phyloP scores from a whole-genome alignment of 2,113 vertebrate genomes.

The Alouatta palliata region DNA sequence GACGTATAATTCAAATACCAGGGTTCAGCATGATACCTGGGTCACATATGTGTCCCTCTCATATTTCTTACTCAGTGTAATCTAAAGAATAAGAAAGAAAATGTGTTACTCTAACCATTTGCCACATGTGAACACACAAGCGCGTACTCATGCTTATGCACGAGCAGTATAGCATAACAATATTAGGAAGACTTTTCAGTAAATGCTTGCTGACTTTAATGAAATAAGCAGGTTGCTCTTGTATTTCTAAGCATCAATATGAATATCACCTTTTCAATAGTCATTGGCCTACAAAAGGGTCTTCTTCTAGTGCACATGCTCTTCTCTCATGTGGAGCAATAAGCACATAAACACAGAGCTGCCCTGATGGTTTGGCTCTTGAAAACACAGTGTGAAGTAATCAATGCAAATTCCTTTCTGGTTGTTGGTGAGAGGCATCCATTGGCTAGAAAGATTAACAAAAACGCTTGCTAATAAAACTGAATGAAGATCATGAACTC shows the following conservation, averaged over 20 bases:
- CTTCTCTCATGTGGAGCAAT: not conserved
- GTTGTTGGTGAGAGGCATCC: not conserved
- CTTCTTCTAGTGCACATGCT: too few relatives aligned
- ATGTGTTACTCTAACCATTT: not conserved
- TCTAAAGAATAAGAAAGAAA: not conserved
- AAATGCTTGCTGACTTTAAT: not conserved
- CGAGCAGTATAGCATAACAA: too few relatives aligned
- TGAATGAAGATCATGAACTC: not conserved
- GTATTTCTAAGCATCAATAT: not conserved
- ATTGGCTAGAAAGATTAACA: not conserved
- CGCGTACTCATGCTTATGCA: rapidly evolving
- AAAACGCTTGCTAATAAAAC: not conserved
- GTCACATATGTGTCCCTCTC: not conserved
- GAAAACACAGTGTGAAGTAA: not conserved
- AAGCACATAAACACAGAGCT: not conserved
- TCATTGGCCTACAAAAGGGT: not conserved
- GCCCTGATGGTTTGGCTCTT: not conserved
- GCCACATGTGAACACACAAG: not conserved
- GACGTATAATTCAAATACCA: not conserved
- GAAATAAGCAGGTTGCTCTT: not conserved
- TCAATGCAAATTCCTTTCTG: not conserved
- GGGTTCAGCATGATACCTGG: not conserved
- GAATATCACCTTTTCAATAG: not conserved
- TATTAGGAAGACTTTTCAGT: not conserved
- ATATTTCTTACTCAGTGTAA: not conserved